Base-by-base conservation (phyloP, 2,797 vertebrate genomes). In the Cynodonichthys magdalenae region DNA sequence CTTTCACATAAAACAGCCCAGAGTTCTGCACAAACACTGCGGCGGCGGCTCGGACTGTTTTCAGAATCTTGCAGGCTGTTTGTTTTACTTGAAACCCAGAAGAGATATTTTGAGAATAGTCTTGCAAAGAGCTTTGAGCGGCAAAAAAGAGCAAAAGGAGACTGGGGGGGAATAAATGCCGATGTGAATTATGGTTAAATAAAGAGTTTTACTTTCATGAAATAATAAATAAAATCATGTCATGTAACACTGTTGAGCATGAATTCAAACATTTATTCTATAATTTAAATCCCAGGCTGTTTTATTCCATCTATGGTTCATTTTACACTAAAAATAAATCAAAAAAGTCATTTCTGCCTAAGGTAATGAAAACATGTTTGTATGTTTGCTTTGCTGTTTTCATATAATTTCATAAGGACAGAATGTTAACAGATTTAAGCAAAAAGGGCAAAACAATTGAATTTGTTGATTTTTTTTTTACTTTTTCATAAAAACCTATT, bases 21-120 rank as follows among this genome's bases (percentile, higher is more conserved):
- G 24, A 20, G 24, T 28, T 41, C 48, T 48, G 41, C 44, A 47
- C 24, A 62, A 53, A 59, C 42, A 10, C 50, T 28, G 20, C 6
- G 29, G 55, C 34, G 39, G 39, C 17, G 51, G 27, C 24, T 19
- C 9, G 3, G 19, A 8, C 2, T 11, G 18, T 19, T 1, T 17
- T 17, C 4, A 42, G 44, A 54, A 24, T 20, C n/a, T 45, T 18
- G 15, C 34, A 36, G 7, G 18, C 2, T 53, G 57, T 36, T 39
- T 17, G 19, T 27, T 53, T 24, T 17, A 36, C 34, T 48, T 39
- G 45, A 55, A 54, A 41, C 34, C 53, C 39, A 46, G 8, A 39
- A n/a, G n/a, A 45, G 15, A 45, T 18, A 45, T 51, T 64, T 49
- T 27, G 9, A 61, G 19, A 69, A 53, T 52, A 74, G 18, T 19